phyloP scores from a whole-genome alignment of 2,888 invertebrate genomes.

The Silvanus unidentatus region DNA sequence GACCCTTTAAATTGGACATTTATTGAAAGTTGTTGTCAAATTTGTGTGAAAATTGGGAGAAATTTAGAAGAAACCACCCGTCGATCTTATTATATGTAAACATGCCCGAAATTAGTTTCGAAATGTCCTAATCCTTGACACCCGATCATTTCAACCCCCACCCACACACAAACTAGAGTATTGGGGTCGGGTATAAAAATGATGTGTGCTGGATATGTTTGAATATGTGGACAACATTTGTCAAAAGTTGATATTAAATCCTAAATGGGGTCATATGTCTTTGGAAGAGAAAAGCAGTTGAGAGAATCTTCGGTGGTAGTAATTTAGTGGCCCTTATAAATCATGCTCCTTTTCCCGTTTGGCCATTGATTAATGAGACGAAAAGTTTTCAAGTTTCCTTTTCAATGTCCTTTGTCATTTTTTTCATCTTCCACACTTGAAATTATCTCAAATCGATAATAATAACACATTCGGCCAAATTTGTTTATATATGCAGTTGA shows the following conservation, averaged over 20 bases:
- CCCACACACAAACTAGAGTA: no score
- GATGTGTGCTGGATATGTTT: constrained; percentile 12
- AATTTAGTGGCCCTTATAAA: constrained; percentile 22
- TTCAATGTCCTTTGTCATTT: constrained; percentile 6
- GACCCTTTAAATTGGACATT: constrained; percentile 19
- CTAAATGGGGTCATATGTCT: constrained; percentile 33
- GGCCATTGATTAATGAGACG: constrained; percentile 25
- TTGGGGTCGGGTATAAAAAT: no score
- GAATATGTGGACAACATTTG: constrained; percentile 26
- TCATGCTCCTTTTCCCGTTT: constrained; percentile 13
- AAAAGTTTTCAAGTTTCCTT: constrained; percentile 15
- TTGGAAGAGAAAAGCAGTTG: constrained; percentile 9
- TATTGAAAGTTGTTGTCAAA: constrained; percentile 19
- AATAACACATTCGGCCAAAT: no score
- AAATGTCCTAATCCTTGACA: no score
- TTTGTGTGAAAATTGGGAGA: no score
- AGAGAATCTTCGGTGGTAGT: constrained; percentile 19
- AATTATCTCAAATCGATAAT: no score
- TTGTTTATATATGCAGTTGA: no score
- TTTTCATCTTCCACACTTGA: constrained; percentile 1
- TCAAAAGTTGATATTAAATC: constrained; percentile 34
- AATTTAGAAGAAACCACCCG: no score
- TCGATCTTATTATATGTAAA: no score
- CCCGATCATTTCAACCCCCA: no score
- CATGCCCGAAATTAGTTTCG: no score